These are phyloP conservation scores for Hyles lineata DNA, from an alignment of 2,888 invertebrate species.

Conservation along the genomic window DNA sequence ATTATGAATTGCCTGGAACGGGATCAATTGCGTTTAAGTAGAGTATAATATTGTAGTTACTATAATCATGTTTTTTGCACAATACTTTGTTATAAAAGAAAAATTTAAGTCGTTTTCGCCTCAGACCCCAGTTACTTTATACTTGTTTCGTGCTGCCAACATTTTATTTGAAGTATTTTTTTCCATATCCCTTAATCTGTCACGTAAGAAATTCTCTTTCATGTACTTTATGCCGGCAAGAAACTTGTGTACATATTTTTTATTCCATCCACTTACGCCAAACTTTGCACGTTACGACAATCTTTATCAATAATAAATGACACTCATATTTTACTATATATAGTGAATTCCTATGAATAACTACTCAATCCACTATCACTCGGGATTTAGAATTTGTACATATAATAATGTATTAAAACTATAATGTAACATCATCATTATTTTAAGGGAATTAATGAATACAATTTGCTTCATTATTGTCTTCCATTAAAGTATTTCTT, in stretches of 20 bases:
- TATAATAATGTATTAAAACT: neutral
- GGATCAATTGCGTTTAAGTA: conserved; percentile 83
- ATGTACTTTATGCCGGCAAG: neutral
- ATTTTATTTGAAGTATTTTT: conserved; percentile 2
- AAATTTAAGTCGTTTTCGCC: neutral
- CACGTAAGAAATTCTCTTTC: conserved; percentile 8
- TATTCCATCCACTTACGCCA: conserved; percentile 38
- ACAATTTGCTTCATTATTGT: conserved; percentile 34
- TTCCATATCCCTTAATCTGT: conserved; percentile 1
- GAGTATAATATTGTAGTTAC: conserved; percentile 49
- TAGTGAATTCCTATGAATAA: neutral
- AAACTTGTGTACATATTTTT: neutral
- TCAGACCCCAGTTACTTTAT: neutral
- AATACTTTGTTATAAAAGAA: conserved; percentile 32
- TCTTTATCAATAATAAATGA: conserved; percentile 2
- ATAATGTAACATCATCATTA: neutral
- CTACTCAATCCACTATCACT: neutral
- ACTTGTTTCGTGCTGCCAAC: conserved; percentile 1
- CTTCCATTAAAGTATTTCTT: conserved; percentile 21
- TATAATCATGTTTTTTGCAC: conserved; percentile 52
- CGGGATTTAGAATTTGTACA: neutral
- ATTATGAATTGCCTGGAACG: conserved; percentile 79
- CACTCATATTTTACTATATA: neutral
- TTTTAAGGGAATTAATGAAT: conserved; percentile 14
- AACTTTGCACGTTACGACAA: conserved; percentile 32